Conservation (phyloP, 2,797 vertebrate genomes). For the Denticeps clupeoides region DNA sequence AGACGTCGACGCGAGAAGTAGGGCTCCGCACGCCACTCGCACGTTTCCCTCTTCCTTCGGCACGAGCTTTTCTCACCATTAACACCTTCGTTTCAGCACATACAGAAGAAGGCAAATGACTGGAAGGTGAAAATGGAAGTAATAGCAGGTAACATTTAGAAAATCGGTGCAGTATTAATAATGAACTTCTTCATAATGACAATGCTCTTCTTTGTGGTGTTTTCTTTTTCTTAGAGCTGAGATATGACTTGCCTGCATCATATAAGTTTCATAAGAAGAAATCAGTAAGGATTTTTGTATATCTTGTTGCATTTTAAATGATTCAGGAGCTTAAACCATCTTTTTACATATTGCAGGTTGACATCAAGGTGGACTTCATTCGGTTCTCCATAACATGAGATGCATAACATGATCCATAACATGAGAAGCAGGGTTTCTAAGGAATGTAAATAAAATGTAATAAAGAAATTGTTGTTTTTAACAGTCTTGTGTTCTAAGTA, state of each 20-base stretch:
- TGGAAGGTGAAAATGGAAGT: conserved; percentile 95
- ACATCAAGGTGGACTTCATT: conserved; percentile 95
- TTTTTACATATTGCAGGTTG: conserved; percentile 65
- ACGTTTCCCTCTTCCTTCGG: background rate
- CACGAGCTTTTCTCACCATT: background rate
- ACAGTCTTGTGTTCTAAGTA: too few relatives aligned
- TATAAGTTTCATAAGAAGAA: conserved; percentile 98
- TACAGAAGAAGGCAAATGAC: conserved; percentile 87
- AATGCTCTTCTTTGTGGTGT: background rate
- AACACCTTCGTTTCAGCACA: conserved; percentile 64
- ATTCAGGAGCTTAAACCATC: background rate
- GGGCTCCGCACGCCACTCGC: conserved; percentile 4
- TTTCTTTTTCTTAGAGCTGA: conserved; percentile 65
- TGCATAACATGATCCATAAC: too few relatives aligned
- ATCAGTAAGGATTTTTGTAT: conserved; percentile 69
- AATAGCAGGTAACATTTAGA: conserved; percentile 80
- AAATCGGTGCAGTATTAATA: too few relatives aligned
- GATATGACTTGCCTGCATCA: conserved; percentile 86
- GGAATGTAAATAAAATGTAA: too few relatives aligned
- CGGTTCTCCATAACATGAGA: conserved; percentile 76
- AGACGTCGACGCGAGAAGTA: conserved; percentile 86
- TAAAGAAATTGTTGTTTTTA: too few relatives aligned
- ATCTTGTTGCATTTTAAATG: conserved; percentile 33
- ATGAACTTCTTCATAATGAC: too few relatives aligned
- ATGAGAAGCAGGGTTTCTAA: too few relatives aligned